Evolutionary conservation across 2,113 vertebrate genomes (phyloP).

Genomic region (Chaenogobius annularis): DNA sequence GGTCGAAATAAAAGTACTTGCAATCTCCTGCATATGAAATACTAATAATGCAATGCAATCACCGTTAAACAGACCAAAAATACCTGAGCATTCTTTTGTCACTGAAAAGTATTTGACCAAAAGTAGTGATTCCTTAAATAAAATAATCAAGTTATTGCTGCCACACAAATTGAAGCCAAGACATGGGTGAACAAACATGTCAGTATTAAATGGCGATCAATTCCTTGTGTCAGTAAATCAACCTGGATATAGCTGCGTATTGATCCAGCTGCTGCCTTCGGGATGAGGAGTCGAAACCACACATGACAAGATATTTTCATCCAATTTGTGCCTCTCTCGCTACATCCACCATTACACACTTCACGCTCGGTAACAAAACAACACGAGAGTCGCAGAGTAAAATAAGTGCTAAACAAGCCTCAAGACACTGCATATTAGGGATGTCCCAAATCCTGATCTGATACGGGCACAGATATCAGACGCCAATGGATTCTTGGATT

Average conservation of each 20-base stretch:
- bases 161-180: background rate
- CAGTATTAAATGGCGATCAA: constrained; percentile 13
- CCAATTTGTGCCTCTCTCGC: constrained; percentile 7
- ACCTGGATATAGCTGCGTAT: constrained; percentile 9
- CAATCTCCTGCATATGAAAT: too few species aligned
- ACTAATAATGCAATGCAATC: too few species aligned
- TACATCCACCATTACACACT: constrained; percentile 9
- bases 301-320: constrained; percentile 2
- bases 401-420: constrained; percentile 6
- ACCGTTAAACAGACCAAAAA: too few species aligned
- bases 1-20: too few species aligned
- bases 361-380: constrained; percentile 6
- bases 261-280: background rate
- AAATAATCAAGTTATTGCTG: background rate
- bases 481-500: too few species aligned
- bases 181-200: constrained; percentile 24
- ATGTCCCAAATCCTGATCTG: background rate
- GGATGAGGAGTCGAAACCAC: constrained; percentile 7
- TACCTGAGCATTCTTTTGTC: too few species aligned
- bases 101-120: background rate
- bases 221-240: background rate
- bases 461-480: too few species aligned
- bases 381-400: background rate
- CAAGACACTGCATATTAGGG: constrained; percentile 18
- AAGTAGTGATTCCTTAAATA: background rate